These are phyloP conservation scores for Paratilapia polleni DNA, from an alignment of 2,113 vertebrate species.

Conservation along the genomic window DNA sequence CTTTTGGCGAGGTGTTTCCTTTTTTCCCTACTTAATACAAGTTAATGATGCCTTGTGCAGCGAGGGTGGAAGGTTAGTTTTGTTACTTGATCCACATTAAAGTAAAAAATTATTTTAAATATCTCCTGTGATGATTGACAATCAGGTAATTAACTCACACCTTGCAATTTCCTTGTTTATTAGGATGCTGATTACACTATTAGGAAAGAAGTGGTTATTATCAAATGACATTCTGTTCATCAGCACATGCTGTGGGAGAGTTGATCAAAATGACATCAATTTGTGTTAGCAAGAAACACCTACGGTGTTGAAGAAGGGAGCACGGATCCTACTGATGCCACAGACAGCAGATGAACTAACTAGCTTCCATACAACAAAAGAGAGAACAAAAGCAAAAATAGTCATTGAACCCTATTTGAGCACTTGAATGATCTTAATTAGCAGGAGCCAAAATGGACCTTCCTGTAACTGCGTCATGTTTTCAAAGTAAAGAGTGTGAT, in stretches of 20 bases:
- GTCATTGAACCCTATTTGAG: neutral
- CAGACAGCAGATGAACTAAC: neutral
- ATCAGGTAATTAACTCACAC: neutral
- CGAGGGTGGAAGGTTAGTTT: neutral
- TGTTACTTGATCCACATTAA: neutral
- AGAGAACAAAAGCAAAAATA: neutral
- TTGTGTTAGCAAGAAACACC: neutral
- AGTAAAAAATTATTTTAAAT: neutral
- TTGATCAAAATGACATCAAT: neutral
- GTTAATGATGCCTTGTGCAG: neutral
- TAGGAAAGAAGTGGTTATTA: conserved; percentile 6
- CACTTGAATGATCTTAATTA: neutral
- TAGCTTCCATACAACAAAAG: neutral
- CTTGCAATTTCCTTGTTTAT: neutral
- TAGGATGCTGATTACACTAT: conserved; percentile 12
- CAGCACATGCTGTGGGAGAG: neutral
- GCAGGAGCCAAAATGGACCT: neutral
- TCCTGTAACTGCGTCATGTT: neutral
- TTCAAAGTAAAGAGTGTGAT: no score
- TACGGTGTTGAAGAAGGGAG: neutral
- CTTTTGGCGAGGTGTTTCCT: neutral
- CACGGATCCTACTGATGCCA: neutral
- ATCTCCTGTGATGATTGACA: conserved; percentile 1
- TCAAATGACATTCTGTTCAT: neutral
- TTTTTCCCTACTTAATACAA: neutral